Conservation (phyloP, 2,888 invertebrate species). For the Himalopsyche anomala region DNA sequence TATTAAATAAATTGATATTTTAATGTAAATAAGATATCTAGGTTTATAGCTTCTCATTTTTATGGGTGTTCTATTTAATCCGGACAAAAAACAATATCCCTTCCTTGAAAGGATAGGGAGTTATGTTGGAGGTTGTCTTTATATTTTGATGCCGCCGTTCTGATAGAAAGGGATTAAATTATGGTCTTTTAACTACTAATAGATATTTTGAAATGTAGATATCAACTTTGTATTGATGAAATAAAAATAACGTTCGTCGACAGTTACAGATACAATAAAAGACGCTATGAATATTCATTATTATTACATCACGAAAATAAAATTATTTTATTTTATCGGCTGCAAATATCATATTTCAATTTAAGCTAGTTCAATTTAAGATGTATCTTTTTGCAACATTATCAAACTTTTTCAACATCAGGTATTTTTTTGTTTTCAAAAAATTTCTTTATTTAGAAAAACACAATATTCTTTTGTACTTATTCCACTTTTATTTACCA, state of each 20-base stretch:
- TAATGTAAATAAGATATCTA: slow-evolving; percentile 60
- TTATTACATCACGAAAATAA: not conserved
- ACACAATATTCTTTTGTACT: too few relatives aligned
- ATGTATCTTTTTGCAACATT: too few relatives aligned
- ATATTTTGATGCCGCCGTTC: slow-evolving; percentile 46
- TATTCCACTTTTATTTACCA: too few relatives aligned
- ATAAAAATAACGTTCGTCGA: not conserved
- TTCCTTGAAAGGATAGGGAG: slow-evolving; percentile 38
- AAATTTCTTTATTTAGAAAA: too few relatives aligned
- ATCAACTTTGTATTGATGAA: not conserved
- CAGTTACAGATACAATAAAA: not conserved
- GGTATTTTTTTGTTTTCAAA: too few relatives aligned
- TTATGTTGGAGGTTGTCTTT: slow-evolving; percentile 42
- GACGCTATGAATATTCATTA: not conserved
- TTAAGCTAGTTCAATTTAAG: too few relatives aligned
- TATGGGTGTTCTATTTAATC: slow-evolving; percentile 47
- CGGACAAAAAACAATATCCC: slow-evolving; percentile 46
- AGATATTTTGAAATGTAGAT: not conserved
- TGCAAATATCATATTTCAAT: too few relatives aligned
- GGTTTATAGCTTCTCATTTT: not conserved
- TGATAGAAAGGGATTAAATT: slow-evolving; percentile 38
- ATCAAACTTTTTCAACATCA: too few relatives aligned
- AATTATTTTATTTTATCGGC: not conserved
- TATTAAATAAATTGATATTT: slow-evolving; percentile 65
- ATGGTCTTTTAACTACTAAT: slow-evolving; percentile 43